phyloP scores from a whole-genome alignment of 2,797 vertebrate genomes.

The Sardinella longiceps region DNA sequence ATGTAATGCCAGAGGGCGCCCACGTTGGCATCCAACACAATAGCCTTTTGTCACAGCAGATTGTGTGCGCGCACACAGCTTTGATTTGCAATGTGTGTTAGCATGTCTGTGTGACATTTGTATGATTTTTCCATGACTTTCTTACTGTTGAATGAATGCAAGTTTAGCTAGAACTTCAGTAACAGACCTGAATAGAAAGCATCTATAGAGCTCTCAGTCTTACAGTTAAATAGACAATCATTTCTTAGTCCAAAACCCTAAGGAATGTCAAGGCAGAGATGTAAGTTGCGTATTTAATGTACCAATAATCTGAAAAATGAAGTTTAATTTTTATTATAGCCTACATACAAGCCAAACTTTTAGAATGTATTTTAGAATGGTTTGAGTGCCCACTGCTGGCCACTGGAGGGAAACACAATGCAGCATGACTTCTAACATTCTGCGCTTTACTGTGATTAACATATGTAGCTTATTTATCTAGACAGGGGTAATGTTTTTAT shows the following conservation, averaged over 20 bases:
- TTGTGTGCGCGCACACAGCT: background rate
- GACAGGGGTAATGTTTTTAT: background rate
- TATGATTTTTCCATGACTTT: background rate
- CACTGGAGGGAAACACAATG: background rate
- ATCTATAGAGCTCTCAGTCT: background rate
- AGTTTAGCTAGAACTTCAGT: background rate
- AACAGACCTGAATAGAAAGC: too few relatives aligned
- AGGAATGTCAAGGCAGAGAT: background rate
- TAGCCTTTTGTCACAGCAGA: slow-evolving; percentile 5
- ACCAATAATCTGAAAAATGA: background rate
- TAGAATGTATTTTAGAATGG: background rate
- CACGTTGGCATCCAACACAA: background rate
- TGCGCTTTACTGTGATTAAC: background rate
- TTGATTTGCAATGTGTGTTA: background rate
- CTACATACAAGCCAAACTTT: background rate
- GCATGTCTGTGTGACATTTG: background rate
- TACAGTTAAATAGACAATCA: background rate
- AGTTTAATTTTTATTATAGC: too few relatives aligned
- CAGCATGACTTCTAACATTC: background rate
- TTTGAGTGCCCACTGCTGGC: slow-evolving; percentile 17
- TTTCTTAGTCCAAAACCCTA: background rate
- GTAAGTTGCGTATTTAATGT: background rate
- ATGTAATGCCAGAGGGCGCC: slow-evolving; percentile 17
- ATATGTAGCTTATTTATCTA: background rate
- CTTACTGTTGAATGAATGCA: background rate